phyloP scores from a whole-genome alignment of 2,888 invertebrate genomes.

The Prenolepis imparis region DNA sequence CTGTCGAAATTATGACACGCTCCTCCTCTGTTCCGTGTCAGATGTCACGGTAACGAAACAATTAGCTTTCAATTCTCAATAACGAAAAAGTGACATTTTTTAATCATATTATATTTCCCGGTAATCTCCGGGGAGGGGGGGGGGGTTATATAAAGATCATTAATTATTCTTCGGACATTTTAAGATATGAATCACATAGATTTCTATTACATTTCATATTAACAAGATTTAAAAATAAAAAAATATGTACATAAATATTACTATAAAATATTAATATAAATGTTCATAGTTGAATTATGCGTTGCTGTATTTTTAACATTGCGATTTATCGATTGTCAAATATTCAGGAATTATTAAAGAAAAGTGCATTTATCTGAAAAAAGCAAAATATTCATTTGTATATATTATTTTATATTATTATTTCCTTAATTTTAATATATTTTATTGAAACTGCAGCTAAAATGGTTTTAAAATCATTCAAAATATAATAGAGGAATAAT shows the following conservation, averaged over 20 bases:
- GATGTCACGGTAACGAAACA: conserved; percentile 29
- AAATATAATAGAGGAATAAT: not conserved
- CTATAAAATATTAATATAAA: not conserved
- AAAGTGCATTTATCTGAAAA: not conserved
- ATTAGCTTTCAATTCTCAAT: conserved; percentile 16
- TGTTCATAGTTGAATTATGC: not conserved
- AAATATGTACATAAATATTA: not conserved
- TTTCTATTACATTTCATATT: conserved; percentile 1
- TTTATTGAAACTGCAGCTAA: not conserved
- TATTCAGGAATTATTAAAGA: not conserved
- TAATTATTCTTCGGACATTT: conserved; percentile 56
- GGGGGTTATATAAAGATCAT: conserved; percentile 57
- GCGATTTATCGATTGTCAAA: not conserved
- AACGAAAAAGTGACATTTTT: conserved; percentile 3
- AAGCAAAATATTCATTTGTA: not conserved
- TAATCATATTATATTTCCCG: not conserved
- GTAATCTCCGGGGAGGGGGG: too few relatives aligned
- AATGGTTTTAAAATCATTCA: not conserved
- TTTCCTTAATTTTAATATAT: not conserved
- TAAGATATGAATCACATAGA: not conserved
- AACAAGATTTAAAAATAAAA: not conserved
- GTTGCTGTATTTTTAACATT: not conserved
- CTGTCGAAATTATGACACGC: conserved; percentile 45
- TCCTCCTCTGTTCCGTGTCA: conserved; percentile 50
- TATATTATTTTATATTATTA: not conserved